Conservation (phyloP, 2,888 invertebrate genomes). For the Cryptus viduatorius region DNA sequence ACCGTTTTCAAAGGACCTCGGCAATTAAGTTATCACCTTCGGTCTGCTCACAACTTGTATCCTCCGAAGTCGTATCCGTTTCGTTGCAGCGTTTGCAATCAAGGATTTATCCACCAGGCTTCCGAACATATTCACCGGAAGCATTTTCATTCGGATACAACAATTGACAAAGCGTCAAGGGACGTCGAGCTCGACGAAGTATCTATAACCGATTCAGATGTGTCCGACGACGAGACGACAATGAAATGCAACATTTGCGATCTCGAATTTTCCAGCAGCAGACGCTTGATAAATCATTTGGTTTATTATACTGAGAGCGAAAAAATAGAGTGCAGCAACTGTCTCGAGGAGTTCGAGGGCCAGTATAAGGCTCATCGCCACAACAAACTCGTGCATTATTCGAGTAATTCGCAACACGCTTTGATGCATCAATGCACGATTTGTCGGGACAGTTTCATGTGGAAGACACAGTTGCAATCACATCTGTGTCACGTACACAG, state of each 20-base stretch:
- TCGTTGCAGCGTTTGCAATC: constrained; percentile 73
- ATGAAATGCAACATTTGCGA: constrained; percentile 71
- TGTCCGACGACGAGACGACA: not conserved
- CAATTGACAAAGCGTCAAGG: not conserved
- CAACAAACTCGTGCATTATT: constrained; percentile 71
- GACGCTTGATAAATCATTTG: constrained; percentile 72
- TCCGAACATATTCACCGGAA: constrained; percentile 70
- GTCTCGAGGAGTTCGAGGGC: constrained; percentile 69
- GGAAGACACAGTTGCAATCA: constrained; percentile 71
- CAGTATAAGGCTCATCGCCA: constrained; percentile 73
- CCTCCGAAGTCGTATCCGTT: not conserved
- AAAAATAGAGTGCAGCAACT: constrained; percentile 67
- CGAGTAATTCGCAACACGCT: constrained; percentile 41
- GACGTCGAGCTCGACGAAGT: not conserved
- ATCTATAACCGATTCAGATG: not conserved
- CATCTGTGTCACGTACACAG: constrained; percentile 76
- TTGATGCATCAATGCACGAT: constrained; percentile 69
- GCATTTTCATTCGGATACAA: constrained; percentile 71
- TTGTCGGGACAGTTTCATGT: constrained; percentile 74
- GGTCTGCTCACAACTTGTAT: constrained; percentile 65
- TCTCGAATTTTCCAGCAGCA: constrained; percentile 70
- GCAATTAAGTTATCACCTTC: constrained; percentile 65
- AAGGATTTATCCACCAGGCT: constrained; percentile 68
- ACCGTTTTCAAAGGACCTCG: constrained; percentile 68
- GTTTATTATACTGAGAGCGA: constrained; percentile 72